Base-by-base conservation (phyloP, 2,888 invertebrate genomes). In the Tenodera sinensis region DNA sequence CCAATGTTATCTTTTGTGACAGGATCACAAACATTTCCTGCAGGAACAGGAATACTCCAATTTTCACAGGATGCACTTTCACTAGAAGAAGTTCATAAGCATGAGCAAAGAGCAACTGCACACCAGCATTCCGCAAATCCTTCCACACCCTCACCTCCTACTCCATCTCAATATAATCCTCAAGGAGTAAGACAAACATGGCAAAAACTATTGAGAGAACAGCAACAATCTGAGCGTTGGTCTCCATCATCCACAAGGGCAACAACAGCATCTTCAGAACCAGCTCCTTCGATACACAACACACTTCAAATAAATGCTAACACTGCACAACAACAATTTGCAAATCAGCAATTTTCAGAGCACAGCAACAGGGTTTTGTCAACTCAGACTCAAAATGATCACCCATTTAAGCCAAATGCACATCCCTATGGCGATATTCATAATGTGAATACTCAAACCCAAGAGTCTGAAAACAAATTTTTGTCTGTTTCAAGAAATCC, bases 351-450 rank as follows among this genome's bases (percentile, higher is more conserved):
- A 20, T 20, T 71, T 71, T 15, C 54, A 71, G 54, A 71, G 54
- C 54, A 71, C 54, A 71, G 20, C 25, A 71, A 71, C 54, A 71
- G 54, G 20, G 54, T 71, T 20, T 25, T 4, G 2, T 20, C 25
- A 71, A 71, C 20, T 20, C 54, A 54, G 54, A 54, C 82, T 28
- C 42, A 25, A 84, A 89, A 88, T 42, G 88, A 89, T 25, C 54
- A 81, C 30, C 88, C 88, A 30, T 89, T 89, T 47, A 89, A 47
- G 82, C 89, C 89, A 84, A 89, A 88, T 34, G 83, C 34, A 81
- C 88, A 88, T 83, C 88, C 89, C 7, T 89, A 88, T 85, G 88
- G 88, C 15, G 83, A 83, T 14, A 47, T 25, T 85, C 25, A 71
- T 8, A 71, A 71, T 71, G 25, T 25, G 6, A 25, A 71, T 20